These are phyloP conservation scores for Sphaeramia orbicularis DNA, from an alignment of 2,797 vertebrate genomes.

Conservation along the genomic window DNA sequence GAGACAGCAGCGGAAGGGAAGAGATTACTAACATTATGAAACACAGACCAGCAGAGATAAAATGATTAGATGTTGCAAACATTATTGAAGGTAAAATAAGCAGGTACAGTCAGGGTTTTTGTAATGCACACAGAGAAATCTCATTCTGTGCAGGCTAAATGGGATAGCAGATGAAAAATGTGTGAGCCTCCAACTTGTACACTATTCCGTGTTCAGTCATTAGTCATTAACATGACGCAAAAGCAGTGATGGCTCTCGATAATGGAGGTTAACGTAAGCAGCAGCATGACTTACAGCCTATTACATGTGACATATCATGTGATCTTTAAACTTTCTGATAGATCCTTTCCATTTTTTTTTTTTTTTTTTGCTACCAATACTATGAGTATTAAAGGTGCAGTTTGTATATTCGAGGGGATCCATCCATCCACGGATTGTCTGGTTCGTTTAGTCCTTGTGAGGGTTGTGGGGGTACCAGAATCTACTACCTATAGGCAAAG, in stretches of 20 bases:
- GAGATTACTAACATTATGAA: slow-evolving; percentile 31
- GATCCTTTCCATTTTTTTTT: too few species aligned
- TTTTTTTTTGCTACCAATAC: too few species aligned
- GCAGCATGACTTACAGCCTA: slow-evolving; percentile 5
- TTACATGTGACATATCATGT: slow-evolving; percentile 24
- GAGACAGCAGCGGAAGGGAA: slow-evolving; percentile 22
- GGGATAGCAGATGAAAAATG: slow-evolving; percentile 9
- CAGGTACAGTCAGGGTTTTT: slow-evolving; percentile 15
- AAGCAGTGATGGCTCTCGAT: not conserved
- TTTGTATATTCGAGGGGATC: too few species aligned
- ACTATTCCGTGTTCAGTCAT: slow-evolving; percentile 11
- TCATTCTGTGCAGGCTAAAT: slow-evolving; percentile 12
- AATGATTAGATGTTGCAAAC: slow-evolving; percentile 48
- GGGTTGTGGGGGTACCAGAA: too few species aligned
- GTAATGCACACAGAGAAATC: not conserved
- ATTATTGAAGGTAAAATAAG: slow-evolving; percentile 46
- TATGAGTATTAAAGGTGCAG: too few species aligned
- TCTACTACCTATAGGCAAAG: too few species aligned
- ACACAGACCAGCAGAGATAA: slow-evolving; percentile 34
- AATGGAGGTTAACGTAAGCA: slow-evolving; percentile 1
- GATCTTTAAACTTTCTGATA: not conserved
- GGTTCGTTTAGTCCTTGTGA: too few species aligned
- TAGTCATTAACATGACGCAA: slow-evolving; percentile 5
- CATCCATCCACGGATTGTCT: too few species aligned
- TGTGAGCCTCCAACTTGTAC: not conserved